A percentile compares a stretch with the other conserved stretches of the same genome.
phyloP scores from a whole-genome alignment of 2,113 vertebrate genomes.

The Conger conger region DNA sequence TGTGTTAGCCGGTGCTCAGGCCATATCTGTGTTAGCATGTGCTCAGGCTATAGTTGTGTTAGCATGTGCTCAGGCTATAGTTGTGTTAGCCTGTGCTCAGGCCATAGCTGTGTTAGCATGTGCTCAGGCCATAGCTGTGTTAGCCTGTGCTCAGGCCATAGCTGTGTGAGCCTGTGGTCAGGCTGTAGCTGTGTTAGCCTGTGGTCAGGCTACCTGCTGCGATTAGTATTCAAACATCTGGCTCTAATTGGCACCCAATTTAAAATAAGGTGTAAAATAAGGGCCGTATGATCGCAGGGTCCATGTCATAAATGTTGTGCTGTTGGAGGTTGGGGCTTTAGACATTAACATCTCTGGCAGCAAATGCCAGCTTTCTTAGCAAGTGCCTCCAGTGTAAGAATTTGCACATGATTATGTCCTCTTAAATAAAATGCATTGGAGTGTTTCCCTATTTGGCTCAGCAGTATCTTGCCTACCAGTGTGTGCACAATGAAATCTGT shows the following conservation, averaged over 20 bases:
- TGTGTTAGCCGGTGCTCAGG: not conserved
- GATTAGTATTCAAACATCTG: constrained; percentile 38
- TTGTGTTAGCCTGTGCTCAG: not conserved
- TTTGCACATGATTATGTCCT: not conserved
- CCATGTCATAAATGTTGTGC: constrained; percentile 18
- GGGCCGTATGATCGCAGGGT: constrained; percentile 34
- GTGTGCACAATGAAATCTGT: not conserved
- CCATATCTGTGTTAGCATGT: not conserved
- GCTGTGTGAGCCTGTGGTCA: not conserved
- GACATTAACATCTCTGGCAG: constrained; percentile 25
- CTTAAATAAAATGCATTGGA: not conserved
- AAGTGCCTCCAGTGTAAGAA: not conserved
- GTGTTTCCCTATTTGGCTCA: not conserved
- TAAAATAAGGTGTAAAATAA: constrained; percentile 38
- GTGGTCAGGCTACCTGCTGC: constrained; percentile 14
- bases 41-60: not conserved
- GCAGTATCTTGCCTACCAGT: not conserved
- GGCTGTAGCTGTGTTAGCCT: not conserved
- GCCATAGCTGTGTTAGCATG: not conserved
- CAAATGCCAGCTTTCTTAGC: constrained; percentile 10
- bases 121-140: not conserved
- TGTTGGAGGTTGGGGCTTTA: constrained; percentile 29
- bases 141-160: not conserved
- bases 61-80: not conserved
- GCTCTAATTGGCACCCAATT: constrained; percentile 55